These are phyloP conservation scores for Pygmarrhopalites habei DNA, from an alignment of 1,140 invertebrate species.

Conservation along the genomic window DNA sequence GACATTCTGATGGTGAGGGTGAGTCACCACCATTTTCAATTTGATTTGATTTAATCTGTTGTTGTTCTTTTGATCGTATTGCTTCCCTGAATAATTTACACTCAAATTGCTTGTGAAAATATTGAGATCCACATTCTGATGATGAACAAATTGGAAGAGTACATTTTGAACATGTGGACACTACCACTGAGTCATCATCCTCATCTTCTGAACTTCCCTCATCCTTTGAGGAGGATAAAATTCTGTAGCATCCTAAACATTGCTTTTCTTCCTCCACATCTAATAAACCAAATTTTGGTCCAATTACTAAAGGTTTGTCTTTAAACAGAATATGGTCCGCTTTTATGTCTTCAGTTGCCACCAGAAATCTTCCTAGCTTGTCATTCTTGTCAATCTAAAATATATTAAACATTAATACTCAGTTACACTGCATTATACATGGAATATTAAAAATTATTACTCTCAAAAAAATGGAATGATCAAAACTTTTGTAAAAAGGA, in stretches of 20 bases:
- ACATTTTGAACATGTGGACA: constrained; percentile 20
- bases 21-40: too few species aligned
- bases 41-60: not conserved
- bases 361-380: constrained; percentile 31
- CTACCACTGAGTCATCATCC: constrained; percentile 13
- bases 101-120: constrained; percentile 33
- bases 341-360: constrained; percentile 40
- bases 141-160: constrained; percentile 32
- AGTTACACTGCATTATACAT: not conserved
- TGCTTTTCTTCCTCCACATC: constrained; percentile 20
- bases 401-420: too few species aligned
- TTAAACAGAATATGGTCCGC: constrained; percentile 40
- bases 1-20: too few species aligned
- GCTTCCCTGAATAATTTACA: constrained; percentile 28
- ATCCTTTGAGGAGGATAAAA: not conserved
- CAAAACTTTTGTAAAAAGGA: too few species aligned
- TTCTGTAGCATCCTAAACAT: constrained; percentile 40
- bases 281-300: constrained; percentile 26
- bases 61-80: not conserved
- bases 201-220: constrained; percentile 4
- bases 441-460: not conserved
- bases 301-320: constrained; percentile 40
- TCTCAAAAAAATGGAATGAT: constrained; percentile 3
- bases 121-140: constrained; percentile 18
- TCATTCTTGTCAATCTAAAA: constrained; percentile 30